A percentile compares a stretch with the other conserved stretches of the same genome.
Conservation (phyloP, 2,113 vertebrate species). For the Otus sunia region DNA sequence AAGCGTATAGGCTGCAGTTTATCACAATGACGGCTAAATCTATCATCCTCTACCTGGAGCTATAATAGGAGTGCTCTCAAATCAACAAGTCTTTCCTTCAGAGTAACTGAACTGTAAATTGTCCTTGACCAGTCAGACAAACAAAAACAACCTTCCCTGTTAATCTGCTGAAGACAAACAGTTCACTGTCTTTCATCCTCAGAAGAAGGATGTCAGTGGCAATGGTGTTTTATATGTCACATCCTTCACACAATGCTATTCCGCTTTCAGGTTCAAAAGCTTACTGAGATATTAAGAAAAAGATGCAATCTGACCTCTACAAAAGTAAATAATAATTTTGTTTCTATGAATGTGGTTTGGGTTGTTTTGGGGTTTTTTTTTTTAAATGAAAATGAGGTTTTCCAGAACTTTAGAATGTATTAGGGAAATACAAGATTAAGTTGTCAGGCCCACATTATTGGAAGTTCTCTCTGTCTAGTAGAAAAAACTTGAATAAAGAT, state of each 20-base stretch:
- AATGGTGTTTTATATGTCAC: constrained; percentile 28
- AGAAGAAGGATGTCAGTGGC: constrained; percentile 8
- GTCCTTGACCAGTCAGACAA: constrained; percentile 75
- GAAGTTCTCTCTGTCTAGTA: too few species aligned
- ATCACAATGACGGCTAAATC: constrained; percentile 73
- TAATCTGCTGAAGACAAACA: constrained; percentile 69
- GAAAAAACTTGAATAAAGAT: too few species aligned
- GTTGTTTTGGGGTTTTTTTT: neutral
- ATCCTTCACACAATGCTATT: neutral
- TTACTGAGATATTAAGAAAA: neutral
- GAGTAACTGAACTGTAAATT: constrained; percentile 77
- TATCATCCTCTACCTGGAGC: constrained; percentile 71
- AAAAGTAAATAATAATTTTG: constrained; percentile 4
- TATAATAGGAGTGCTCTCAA: constrained; percentile 60
- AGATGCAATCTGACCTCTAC: neutral
- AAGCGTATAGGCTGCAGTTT: constrained; percentile 30
- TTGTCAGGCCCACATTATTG: too few species aligned
- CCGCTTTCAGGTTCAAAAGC: neutral
- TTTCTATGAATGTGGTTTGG: neutral
- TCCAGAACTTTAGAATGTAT: rapidly evolving
- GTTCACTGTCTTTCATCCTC: constrained; percentile 32
- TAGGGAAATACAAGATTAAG: neutral
- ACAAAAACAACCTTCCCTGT: constrained; percentile 67
- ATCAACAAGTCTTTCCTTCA: constrained; percentile 76
- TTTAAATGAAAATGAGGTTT: neutral